phyloP scores from a whole-genome alignment of 1,140 invertebrate species.

The Drosophila guanche region DNA sequence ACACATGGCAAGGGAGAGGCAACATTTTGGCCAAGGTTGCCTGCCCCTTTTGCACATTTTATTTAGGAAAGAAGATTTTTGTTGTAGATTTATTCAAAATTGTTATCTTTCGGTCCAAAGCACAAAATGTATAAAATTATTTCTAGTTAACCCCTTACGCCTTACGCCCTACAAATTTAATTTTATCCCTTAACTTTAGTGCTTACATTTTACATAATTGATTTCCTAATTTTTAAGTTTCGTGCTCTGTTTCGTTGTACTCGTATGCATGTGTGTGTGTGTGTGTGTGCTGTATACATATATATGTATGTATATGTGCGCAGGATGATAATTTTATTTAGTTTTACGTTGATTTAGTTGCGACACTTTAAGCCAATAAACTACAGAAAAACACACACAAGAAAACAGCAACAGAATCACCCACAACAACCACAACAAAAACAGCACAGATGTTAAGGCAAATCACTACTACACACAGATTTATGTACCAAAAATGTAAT shows the following conservation, averaged over 20 bases:
- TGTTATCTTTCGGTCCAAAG: constrained; percentile 80
- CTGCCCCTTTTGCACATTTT: constrained; percentile 44
- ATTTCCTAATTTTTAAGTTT: constrained; percentile 57
- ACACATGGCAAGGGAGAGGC: constrained; percentile 28
- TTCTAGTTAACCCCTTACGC: constrained; percentile 39
- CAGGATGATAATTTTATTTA: constrained; percentile 74
- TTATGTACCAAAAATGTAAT: constrained; percentile 83
- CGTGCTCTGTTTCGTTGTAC: constrained; percentile 55
- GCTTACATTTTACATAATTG: constrained; percentile 44
- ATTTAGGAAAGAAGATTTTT: constrained; percentile 50
- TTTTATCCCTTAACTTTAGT: constrained; percentile 23
- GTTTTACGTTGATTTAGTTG: constrained; percentile 64
- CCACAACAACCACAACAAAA: constrained; percentile 27
- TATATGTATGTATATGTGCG: constrained; percentile 27
- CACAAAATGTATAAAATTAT: constrained; percentile 82
- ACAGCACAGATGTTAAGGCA: constrained; percentile 61
- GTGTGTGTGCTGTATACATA: constrained; percentile 42
- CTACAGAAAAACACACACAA: constrained; percentile 41
- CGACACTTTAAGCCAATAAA: constrained; percentile 55
- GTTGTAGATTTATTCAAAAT: constrained; percentile 71
- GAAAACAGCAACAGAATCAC: neutral
- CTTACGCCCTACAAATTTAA: constrained; percentile 52
- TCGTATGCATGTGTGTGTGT: constrained; percentile 51
- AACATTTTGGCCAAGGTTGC: constrained; percentile 44
- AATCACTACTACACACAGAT: constrained; percentile 73